Conservation (phyloP, 2,113 vertebrate genomes). For the Paratilapia polleni region DNA sequence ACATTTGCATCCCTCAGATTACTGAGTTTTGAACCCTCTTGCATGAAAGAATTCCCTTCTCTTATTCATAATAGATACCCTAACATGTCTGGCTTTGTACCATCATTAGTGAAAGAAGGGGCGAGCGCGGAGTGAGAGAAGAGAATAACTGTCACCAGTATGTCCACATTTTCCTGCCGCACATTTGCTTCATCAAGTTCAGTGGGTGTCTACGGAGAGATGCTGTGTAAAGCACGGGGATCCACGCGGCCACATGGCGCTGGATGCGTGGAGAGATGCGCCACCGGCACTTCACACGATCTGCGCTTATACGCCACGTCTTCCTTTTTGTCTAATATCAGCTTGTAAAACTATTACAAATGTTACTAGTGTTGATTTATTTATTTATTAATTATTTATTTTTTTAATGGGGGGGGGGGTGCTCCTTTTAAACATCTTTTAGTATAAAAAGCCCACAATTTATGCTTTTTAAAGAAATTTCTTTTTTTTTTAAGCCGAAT, state of each 20-base stretch:
- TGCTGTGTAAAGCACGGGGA: neutral
- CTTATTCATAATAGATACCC: slow-evolving; percentile 65
- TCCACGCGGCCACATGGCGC: slow-evolving; percentile 57
- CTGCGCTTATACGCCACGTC: neutral
- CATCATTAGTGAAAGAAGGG: slow-evolving; percentile 14
- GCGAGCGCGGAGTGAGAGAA: neutral
- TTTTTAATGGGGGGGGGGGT: neutral
- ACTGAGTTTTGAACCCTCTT: slow-evolving; percentile 51
- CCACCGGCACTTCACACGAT: slow-evolving; percentile 27
- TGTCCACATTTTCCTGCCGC: neutral
- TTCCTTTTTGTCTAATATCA: neutral
- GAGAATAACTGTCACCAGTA: slow-evolving; percentile 20
- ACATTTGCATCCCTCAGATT: slow-evolving; percentile 65
- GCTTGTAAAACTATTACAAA: neutral
- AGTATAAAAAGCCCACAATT: too few species aligned
- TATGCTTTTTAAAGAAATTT: too few species aligned
- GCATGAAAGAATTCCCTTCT: slow-evolving; percentile 27
- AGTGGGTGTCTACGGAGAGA: slow-evolving; percentile 4
- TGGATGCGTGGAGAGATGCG: slow-evolving; percentile 14
- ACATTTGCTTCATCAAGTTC: slow-evolving; percentile 19
- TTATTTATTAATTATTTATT: neutral
- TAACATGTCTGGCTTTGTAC: slow-evolving; percentile 59
- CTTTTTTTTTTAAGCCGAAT: too few species aligned
- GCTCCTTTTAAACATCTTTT: neutral
- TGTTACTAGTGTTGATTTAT: neutral